These are phyloP conservation scores for Xenentodon cancila DNA, from an alignment of 2,797 vertebrate genomes.

Conservation along the genomic window DNA sequence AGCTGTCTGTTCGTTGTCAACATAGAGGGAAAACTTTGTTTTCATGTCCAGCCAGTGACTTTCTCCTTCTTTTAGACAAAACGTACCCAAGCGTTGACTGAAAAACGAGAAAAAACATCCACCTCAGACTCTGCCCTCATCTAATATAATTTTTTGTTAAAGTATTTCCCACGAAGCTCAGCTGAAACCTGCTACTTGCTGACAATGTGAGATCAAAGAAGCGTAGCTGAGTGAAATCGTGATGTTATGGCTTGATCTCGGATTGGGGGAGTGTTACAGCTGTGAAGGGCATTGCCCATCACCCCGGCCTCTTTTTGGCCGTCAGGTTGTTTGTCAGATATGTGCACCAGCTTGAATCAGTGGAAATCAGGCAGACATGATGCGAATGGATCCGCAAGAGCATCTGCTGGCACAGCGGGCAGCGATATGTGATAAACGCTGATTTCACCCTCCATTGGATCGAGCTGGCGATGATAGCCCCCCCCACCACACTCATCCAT, in stretches of 20 bases:
- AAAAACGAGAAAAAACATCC: too few species aligned
- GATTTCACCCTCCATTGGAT: conserved; percentile 79
- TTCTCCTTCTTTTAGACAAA: too few species aligned
- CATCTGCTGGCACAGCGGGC: conserved; percentile 72
- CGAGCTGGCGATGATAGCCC: conserved; percentile 62
- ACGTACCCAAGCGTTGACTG: too few species aligned
- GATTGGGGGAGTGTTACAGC: conserved; percentile 20
- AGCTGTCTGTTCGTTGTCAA: too few species aligned
- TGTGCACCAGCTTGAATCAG: conserved; percentile 66
- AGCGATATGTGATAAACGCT: conserved; percentile 70
- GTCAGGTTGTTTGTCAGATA: conserved; percentile 63
- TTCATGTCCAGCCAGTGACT: too few species aligned
- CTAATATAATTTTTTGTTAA: background rate
- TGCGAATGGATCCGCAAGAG: conserved; percentile 58
- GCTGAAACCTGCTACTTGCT: background rate
- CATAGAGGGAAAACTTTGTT: too few species aligned
- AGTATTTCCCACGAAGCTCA: background rate
- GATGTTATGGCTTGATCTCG: conserved; percentile 23
- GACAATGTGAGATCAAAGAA: conserved; percentile 4
- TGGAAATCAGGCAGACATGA: conserved; percentile 63
- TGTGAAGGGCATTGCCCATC: conserved; percentile 60
- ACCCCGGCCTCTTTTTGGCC: conserved; percentile 42
- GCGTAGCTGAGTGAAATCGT: conserved; percentile 1
- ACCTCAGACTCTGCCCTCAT: background rate
- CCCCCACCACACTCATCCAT: conserved; percentile 50